Evolutionary conservation across 1,140 invertebrate species (phyloP), one percentile per base, ranked within the genome.

Genomic region (Bombyx mori): DNA sequence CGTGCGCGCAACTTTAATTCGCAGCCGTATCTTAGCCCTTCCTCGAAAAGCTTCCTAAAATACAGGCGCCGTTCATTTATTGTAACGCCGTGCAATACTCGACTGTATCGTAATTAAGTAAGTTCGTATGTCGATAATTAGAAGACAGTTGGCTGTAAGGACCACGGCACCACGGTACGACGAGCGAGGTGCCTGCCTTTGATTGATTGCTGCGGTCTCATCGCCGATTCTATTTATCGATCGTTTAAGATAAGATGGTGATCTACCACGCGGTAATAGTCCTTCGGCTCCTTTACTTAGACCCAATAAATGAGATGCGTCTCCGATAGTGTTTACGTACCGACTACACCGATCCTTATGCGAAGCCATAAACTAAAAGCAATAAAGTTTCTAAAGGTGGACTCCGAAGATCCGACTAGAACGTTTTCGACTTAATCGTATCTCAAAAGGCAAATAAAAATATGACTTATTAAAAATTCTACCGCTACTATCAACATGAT

Each of bases 21-120:
- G 78, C 78, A 69, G 69, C 68, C 63, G 65, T 69, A 69, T 66
- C 69, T 66, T 65, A 65, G 57, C 68, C 61, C 66, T 86, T 86
- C 83, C 73, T 74, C 77, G 83, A 85, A 86, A 66, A 68, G 73
- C 77, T 78, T 81, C 82, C 82, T 86, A 86, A 86, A 86, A 86
- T 86, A 86, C 79, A 74, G 73, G 73, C 78, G 79, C 80, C 76
- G 70, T 73, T 71, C 62, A 69, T 66, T 60, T 50, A 56, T 54
- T 45, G 45, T 59, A 47, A 55, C 52, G 47, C 53, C 65, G 63
- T 44, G 26, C 60, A 61, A 82, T 75, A 65, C 61, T 68, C 49
- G 60, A 69, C 73, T 67, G 44, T 82, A 66, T 42, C 44, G 9
- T 51, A 4, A 26, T 43, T 42, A 54, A 57, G 65, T 73, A 82